Evolutionary conservation across 2,888 invertebrate genomes (phyloP).

Genomic region (Acheta domesticus): DNA sequence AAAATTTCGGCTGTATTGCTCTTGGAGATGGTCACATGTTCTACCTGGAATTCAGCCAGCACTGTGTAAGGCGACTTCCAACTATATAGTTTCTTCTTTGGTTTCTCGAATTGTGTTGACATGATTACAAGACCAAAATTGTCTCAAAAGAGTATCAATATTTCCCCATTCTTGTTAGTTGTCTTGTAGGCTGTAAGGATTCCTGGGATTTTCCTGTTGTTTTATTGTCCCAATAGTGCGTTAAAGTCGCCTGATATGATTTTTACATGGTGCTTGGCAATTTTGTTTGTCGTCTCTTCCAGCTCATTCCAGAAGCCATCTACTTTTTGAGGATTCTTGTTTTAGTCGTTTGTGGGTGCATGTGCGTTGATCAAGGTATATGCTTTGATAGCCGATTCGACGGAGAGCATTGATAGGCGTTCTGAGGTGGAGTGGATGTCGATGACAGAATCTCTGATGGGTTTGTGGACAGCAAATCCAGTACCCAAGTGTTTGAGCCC

Average conservation of each 20-base stretch:
- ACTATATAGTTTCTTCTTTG: too few relatives aligned
- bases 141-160: too few relatives aligned
- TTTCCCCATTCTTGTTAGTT: too few relatives aligned
- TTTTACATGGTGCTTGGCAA: neutral
- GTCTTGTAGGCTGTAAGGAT: too few relatives aligned
- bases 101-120: too few relatives aligned
- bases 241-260: neutral
- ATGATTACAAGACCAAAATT: too few relatives aligned
- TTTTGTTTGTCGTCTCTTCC: neutral
- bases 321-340: neutral
- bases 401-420: neutral
- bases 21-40: too few relatives aligned
- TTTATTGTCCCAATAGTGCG: neutral
- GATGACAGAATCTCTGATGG: neutral
- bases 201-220: neutral
- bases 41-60: too few relatives aligned
- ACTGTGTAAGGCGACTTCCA: too few relatives aligned
- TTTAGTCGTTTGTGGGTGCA: neutral
- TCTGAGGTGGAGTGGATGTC: neutral
- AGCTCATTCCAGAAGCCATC: neutral
- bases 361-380: neutral
- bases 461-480: conserved; percentile 4
- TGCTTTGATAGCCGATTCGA: neutral
- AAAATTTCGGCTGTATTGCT: too few relatives aligned
- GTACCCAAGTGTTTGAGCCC: neutral